Evolutionary conservation across 2,797 vertebrate genomes (phyloP).

Genomic region (Microcaecilia unicolor): DNA sequence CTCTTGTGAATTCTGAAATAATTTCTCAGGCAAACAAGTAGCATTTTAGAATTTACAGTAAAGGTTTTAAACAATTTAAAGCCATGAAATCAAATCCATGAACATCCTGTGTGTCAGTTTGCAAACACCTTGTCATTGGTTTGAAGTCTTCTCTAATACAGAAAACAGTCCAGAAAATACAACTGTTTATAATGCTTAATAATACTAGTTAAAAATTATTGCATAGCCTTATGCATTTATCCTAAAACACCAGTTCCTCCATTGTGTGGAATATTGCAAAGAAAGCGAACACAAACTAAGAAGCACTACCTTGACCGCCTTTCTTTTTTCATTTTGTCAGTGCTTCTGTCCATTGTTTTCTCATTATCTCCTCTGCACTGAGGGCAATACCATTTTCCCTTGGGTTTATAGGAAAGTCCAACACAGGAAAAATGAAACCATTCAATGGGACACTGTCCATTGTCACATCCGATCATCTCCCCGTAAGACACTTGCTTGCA

Average conservation of each 20-base stretch:
- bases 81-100: too few species aligned
- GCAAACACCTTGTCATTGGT: too few species aligned
- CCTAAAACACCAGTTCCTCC: conserved; percentile 54
- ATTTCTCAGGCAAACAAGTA: too few species aligned
- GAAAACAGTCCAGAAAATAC: conserved; percentile 47
- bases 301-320: conserved; percentile 89
- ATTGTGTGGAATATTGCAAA: conserved; percentile 45
- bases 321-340: conserved; percentile 94
- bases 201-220: conserved; percentile 71
- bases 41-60: too few species aligned
- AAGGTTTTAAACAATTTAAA: too few species aligned
- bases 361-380: conserved; percentile 94
- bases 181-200: conserved; percentile 65
- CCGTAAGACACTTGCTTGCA: conserved; percentile 96
- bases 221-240: conserved; percentile 64
- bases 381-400: conserved; percentile 97
- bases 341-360: conserved; percentile 97
- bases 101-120: too few species aligned
- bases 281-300: conserved; percentile 42
- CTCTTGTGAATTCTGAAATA: too few species aligned
- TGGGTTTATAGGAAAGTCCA: conserved; percentile 93
- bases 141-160: too few species aligned
- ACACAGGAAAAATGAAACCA: conserved; percentile 98
- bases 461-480: conserved; percentile 97
- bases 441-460: conserved; percentile 92